These are phyloP conservation scores for Latrodectus elegans DNA, from an alignment of 2,888 invertebrate species.

Conservation along the genomic window DNA sequence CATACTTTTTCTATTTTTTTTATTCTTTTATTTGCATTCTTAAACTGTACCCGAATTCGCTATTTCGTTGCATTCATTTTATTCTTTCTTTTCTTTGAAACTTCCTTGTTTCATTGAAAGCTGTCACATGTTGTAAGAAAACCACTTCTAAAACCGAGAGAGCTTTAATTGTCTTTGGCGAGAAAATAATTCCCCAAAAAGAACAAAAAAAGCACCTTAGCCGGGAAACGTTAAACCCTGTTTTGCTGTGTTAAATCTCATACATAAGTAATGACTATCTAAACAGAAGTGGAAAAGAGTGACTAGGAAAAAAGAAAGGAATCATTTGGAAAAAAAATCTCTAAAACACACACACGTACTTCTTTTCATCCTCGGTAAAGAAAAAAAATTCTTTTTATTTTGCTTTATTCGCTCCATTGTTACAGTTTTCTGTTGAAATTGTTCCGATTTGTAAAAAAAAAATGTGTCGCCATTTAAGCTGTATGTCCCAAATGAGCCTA, in stretches of 20 bases:
- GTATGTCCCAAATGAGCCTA: slow-evolving; percentile 35
- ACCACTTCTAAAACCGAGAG: slow-evolving; percentile 47
- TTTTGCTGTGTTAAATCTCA: slow-evolving; percentile 57
- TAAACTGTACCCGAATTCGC: neutral
- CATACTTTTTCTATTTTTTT: neutral
- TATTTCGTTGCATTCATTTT: neutral
- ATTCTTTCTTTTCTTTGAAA: slow-evolving; percentile 7
- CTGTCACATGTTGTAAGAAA: slow-evolving; percentile 44
- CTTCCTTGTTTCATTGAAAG: slow-evolving; percentile 29
- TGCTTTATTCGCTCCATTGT: neutral
- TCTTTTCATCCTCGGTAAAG: slow-evolving; percentile 49
- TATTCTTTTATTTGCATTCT: neutral
- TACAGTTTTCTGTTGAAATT: slow-evolving; percentile 15
- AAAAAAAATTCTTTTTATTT: slow-evolving; percentile 60
- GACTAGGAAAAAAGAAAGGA: slow-evolving; percentile 5
- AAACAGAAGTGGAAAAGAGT: slow-evolving; percentile 24
- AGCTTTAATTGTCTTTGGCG: slow-evolving; percentile 61
- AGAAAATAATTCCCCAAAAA: slow-evolving; percentile 15
- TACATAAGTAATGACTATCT: slow-evolving; percentile 66
- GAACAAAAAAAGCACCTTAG: neutral
- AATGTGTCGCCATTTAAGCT: slow-evolving; percentile 52
- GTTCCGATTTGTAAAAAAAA: slow-evolving; percentile 35
- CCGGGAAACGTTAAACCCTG: slow-evolving; percentile 31
- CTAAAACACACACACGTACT: slow-evolving; percentile 29
- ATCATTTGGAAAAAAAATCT: slow-evolving; percentile 15